Evolutionary conservation across 2,113 vertebrate genomes (phyloP).

Genomic region (Sphyrna mokarran): DNA sequence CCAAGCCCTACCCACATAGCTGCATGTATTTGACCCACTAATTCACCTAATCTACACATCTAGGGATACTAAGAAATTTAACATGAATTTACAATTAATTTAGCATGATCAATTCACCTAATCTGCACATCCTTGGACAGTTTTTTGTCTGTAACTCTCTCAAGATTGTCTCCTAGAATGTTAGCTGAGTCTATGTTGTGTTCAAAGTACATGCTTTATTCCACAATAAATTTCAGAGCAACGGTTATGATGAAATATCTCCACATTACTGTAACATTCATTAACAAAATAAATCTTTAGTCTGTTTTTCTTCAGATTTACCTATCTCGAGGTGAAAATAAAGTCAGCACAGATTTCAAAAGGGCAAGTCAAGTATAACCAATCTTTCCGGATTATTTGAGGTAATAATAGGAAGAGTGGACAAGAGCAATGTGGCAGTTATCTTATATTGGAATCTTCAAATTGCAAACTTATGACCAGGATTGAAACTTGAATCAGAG

Average conservation of each 20-base stretch:
- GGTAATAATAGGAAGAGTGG: not conserved
- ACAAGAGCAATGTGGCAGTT: not conserved
- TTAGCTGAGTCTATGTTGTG: not conserved
- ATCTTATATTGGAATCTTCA: not conserved
- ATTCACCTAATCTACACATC: no score
- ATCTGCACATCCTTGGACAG: no score
- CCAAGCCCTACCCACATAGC: no score
- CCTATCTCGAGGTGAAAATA: not conserved
- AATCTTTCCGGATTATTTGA: not conserved
- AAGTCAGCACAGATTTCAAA: not conserved
- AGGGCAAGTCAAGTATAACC: not conserved
- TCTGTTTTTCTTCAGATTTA: not conserved
- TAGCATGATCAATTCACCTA: no score
- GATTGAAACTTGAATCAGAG: not conserved
- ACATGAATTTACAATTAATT: no score
- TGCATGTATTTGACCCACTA: no score
- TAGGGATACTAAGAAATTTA: no score
- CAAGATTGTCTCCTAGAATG: not conserved
- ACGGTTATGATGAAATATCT: not conserved
- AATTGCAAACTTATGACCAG: not conserved
- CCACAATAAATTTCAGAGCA: not conserved
- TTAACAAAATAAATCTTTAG: not conserved
- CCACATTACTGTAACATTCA: not conserved
- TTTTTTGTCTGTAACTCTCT: not conserved
- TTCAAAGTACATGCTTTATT: not conserved